Base-by-base conservation (phyloP, 1,140 invertebrate species). In the Chironomus striatipennis region DNA sequence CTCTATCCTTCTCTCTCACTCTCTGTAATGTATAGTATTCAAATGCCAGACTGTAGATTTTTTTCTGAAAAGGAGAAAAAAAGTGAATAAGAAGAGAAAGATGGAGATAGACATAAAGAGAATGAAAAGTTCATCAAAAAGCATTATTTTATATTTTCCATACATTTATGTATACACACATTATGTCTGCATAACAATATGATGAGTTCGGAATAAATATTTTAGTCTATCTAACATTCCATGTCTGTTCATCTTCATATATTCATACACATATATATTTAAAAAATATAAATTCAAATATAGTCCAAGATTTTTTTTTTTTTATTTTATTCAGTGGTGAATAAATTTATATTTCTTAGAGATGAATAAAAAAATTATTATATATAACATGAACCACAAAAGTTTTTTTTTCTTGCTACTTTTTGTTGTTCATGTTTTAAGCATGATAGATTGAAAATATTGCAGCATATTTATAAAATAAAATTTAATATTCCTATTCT, bases 111-210 rank as follows among this genome's bases (percentile, higher is more conserved):
- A 34, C 24, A 34, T 5, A 34, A 5, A 34, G 24, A 34, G 47
- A 57, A 57, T 57, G 47, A 57, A 57, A 57, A 57, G 47, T 57
- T 57, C 47, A 57, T 57, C 47, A 57, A 57, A 57, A 57, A 57
- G 47, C 47, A 57, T 57, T 57, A 57, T 57, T 57, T 57, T 57
- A 57, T 57, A 57, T 34, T 57, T 57, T 57, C 47, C 12, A 57
- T 57, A 57, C 43, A 47, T n/a, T n/a, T n/a, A n/a, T n/a, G n/a
- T n/a, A n/a, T n/a, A n/a, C n/a, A n/a, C 47, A 57, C 47, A 57
- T 57, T 57, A 57, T 57, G 47, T 57, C 47, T 57, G 47, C 47
- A 57, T 57, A 57, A 57, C 47, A 57, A 57, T 57, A 57, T 57
- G 47, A 57, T 57, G 47, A 57, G 47, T 57, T 57, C n/a, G 47